Conservation (phyloP, 23 tunicate genomes). For the Styela plicata region DNA sequence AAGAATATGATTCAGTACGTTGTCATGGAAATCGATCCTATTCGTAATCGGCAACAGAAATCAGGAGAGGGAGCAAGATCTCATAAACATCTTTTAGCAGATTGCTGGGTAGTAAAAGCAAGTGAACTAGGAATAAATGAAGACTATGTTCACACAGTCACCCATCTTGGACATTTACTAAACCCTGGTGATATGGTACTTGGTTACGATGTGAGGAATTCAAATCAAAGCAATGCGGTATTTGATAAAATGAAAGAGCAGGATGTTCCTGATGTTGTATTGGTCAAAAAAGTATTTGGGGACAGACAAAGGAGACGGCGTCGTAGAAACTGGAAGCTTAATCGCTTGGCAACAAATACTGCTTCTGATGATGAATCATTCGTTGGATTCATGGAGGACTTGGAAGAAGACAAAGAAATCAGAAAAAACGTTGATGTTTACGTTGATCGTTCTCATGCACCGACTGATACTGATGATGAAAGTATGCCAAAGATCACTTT, state of each 20-base stretch:
- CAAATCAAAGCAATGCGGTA: constrained; percentile 61
- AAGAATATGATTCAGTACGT: constrained; percentile 60
- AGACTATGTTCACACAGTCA: constrained; percentile 74
- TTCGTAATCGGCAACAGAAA: constrained; percentile 33
- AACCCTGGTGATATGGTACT: constrained; percentile 76
- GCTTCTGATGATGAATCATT: constrained; percentile 60
- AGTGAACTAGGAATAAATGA: constrained; percentile 83
- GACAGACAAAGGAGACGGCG: constrained; percentile 64
- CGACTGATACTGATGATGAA: constrained; percentile 51
- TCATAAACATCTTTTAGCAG: constrained; percentile 72
- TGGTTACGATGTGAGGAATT: constrained; percentile 79
- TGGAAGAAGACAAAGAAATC: constrained; percentile 81
- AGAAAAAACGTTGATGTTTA: constrained; percentile 79
- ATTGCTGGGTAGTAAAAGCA: constrained; percentile 84
- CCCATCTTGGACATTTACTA: constrained; percentile 86
- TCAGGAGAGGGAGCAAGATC: constrained; percentile 77
- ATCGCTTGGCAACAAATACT: constrained; percentile 27
- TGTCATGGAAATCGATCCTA: constrained; percentile 85
- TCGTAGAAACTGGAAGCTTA: constrained; percentile 77
- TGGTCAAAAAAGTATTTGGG: constrained; percentile 79
- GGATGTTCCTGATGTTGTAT: constrained; percentile 75
- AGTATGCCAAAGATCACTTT: constrained; percentile 70
- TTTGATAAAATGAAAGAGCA: constrained; percentile 49
- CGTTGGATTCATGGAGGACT: constrained; percentile 72
- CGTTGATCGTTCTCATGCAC: constrained; percentile 46